phyloP scores from a whole-genome alignment of 2,888 invertebrate genomes.

The Dasypogon diadema region DNA sequence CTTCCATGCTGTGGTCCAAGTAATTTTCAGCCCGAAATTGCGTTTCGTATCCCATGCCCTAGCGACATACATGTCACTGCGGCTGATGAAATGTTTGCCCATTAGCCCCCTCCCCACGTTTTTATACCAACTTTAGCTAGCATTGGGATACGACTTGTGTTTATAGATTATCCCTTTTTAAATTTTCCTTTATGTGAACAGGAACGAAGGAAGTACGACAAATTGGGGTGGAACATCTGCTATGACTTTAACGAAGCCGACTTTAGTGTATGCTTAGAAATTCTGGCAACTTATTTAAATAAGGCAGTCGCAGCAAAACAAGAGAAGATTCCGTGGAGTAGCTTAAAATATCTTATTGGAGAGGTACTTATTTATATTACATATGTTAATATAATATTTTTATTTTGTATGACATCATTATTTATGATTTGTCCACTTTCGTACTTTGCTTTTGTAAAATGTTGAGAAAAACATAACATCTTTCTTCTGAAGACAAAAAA shows the following conservation, averaged over 20 bases:
- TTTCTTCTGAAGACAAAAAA: no score
- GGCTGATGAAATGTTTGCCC: neutral
- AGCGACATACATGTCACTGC: neutral
- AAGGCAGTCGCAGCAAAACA: constrained; percentile 74
- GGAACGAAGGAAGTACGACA: constrained; percentile 93
- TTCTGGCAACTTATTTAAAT: constrained; percentile 85
- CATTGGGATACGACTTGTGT: neutral
- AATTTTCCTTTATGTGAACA: constrained; percentile 62
- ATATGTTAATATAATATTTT: no score
- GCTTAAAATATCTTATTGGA: constrained; percentile 91
- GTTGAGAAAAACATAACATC: no score
- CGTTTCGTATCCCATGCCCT: neutral
- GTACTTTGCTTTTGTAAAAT: no score
- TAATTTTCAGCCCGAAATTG: constrained; percentile 61
- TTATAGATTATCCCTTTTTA: constrained; percentile 8
- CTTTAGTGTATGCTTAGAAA: constrained; percentile 88
- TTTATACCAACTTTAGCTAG: neutral
- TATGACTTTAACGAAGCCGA: constrained; percentile 96
- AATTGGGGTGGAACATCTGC: constrained; percentile 93
- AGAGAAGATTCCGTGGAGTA: constrained; percentile 86
- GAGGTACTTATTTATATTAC: constrained; percentile 78
- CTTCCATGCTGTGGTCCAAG: constrained; percentile 93
- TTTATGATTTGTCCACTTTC: no score
- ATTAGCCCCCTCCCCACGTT: constrained; percentile 14
- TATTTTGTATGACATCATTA: no score